A percentile compares a stretch with the other conserved stretches of the same genome.
phyloP scores from a whole-genome alignment of 1,140 invertebrate genomes.

The Lasioglossum albipes region DNA sequence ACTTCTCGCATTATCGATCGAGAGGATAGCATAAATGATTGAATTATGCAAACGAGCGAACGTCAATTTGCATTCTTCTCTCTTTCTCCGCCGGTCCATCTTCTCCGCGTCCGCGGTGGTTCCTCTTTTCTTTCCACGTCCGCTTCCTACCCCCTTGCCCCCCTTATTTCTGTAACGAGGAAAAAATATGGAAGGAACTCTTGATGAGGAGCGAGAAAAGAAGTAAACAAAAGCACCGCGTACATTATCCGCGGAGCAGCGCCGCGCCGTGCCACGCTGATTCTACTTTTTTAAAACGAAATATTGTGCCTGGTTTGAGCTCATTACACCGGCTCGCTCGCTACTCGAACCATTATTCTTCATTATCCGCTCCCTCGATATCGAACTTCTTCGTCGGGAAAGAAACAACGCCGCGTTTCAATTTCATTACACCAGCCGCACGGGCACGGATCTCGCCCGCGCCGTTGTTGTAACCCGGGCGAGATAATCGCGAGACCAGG shows the following conservation, averaged over 20 bases:
- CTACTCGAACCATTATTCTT: constrained; percentile 13
- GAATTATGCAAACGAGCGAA: constrained; percentile 45
- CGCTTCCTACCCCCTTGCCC: not conserved
- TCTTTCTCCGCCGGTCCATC: not conserved
- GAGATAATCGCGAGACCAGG: constrained; percentile 5
- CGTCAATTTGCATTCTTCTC: constrained; percentile 39
- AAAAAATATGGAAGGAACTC: constrained; percentile 27
- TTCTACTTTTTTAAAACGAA: constrained; percentile 10
- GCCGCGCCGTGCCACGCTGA: too few species aligned
- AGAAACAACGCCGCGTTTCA: not conserved
- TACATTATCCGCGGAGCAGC: constrained; percentile 1
- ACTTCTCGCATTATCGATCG: constrained; percentile 50
- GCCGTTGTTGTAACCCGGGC: not conserved
- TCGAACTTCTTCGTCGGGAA: not conserved
- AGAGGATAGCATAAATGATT: constrained; percentile 43
- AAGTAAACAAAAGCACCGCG: constrained; percentile 29
- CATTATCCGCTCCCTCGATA: constrained; percentile 18
- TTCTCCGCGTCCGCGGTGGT: too few species aligned
- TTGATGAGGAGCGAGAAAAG: constrained; percentile 17
- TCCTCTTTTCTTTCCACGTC: not conserved
- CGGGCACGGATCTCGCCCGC: not conserved
- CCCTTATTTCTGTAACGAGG: constrained; percentile 12
- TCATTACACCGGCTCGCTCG: constrained; percentile 10
- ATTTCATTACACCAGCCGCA: not conserved
- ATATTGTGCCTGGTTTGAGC: constrained; percentile 20